Base-by-base conservation (phyloP, 2,888 invertebrate genomes). In the Temnothorax ravouxi region DNA sequence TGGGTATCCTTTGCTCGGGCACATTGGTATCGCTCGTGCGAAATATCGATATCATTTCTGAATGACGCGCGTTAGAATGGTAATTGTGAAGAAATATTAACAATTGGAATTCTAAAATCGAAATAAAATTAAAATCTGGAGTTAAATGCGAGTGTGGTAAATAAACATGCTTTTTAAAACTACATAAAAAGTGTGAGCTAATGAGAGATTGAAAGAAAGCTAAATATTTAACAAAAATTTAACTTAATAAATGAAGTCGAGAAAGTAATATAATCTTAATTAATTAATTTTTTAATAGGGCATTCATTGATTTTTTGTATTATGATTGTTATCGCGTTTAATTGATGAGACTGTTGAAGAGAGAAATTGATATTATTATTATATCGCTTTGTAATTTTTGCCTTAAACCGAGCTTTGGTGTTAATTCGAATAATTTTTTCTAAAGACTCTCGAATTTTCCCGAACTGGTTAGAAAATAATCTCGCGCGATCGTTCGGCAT, bases 301-400 rank as follows among this genome's bases (percentile, higher is more conserved):
- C 79, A 79, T 79, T 72, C 2, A 56, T 79, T 79, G n/a, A 41
- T 41, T 77, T 44, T 47, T 56, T 71, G 52, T 79, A 71, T 79
- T 59, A 72, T 25, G n/a, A 79, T 71, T 59, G 56, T 77, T 72
- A 47, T 25, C 21, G 18, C 13, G 41, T 59, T 59, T 72, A 67
- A 72, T 38, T 72, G 71, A 59, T 38, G 56, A 72, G 54, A 59
- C 4, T 56, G 72, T 71, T 71, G 59, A 59, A 59, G 25, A 59
- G 25, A 13, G 13, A 25, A 64, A 79, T 79, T 21, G 71, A 21
- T 69, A 79, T 79, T 69, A 71, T 41, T 79, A 71, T 34, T 21
- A 54, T 64, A 44, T 76, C n/a, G 41, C 69, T 44, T 79, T 66
- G 8, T 67, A 67, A 44, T 54, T 52, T 71, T 71, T 59, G 56